phyloP scores from a whole-genome alignment of 1,140 invertebrate genomes.

The Drosophila fuyamai region DNA sequence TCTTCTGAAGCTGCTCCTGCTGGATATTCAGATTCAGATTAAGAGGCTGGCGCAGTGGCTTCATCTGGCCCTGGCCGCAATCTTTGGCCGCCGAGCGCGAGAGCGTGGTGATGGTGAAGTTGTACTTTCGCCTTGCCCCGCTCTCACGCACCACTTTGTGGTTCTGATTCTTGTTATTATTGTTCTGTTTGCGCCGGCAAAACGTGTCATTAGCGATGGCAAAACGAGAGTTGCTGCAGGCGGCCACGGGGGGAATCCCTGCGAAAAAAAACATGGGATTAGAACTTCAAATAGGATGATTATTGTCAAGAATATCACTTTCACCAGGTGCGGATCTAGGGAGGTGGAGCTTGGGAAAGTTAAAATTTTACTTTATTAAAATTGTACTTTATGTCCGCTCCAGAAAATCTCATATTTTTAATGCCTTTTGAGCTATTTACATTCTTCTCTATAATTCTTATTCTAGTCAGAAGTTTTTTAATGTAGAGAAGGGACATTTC shows the following conservation, averaged over 20 bases:
- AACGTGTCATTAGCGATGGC: constrained; percentile 75
- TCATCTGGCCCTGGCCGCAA: constrained; percentile 5
- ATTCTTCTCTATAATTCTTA: no score
- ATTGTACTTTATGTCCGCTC: no score
- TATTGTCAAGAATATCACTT: no score
- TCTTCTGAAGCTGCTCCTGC: constrained; percentile 15
- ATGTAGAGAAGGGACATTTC: no score
- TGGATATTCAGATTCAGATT: constrained; percentile 16
- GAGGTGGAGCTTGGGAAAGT: no score
- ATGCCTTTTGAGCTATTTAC: no score
- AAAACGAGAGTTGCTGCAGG: constrained; percentile 69
- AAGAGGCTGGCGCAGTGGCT: constrained; percentile 12
- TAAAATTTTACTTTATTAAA: no score
- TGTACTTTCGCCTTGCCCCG: constrained; percentile 72
- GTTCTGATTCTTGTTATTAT: constrained; percentile 75
- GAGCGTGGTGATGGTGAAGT: constrained; percentile 81
- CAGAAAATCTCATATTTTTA: no score
- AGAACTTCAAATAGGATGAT: no score
- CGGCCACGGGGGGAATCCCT: constrained; percentile 27
- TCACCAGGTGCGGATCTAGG: no score
- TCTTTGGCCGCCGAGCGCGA: constrained; percentile 62
- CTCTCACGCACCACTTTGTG: constrained; percentile 65
- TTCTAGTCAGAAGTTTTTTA: no score
- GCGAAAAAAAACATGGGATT: not conserved
- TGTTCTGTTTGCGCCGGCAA: constrained; percentile 74